Conservation (phyloP, 92 coral and sea anemone species). For the Heliopora coerulea region DNA sequence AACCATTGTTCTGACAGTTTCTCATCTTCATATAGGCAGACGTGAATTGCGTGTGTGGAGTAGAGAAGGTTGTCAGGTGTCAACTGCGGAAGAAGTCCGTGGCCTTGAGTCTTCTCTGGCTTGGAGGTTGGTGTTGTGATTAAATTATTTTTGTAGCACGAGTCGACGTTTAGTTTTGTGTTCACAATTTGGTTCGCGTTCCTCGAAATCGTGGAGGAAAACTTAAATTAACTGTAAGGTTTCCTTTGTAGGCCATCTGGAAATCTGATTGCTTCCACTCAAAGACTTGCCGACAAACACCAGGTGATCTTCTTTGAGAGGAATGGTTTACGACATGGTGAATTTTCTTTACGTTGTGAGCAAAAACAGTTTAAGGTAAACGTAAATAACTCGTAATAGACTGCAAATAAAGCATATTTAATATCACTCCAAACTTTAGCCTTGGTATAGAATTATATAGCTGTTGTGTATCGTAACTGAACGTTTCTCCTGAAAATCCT, state of each 20-base stretch:
- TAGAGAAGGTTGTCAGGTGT: constrained; percentile 82
- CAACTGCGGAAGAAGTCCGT: constrained; percentile 79
- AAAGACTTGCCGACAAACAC: constrained; percentile 78
- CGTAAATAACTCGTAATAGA: too few relatives aligned
- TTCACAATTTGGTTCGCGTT: neutral
- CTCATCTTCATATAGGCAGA: constrained; percentile 53
- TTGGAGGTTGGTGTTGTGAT: constrained; percentile 71
- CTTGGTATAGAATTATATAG: too few relatives aligned
- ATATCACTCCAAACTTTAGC: too few relatives aligned
- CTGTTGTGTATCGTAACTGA: too few relatives aligned
- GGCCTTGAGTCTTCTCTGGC: constrained; percentile 77
- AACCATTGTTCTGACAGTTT: too few relatives aligned
- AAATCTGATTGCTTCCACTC: constrained; percentile 85
- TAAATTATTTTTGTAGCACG: too few relatives aligned
- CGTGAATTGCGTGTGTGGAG: constrained; percentile 82
- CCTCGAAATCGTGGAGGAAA: too few relatives aligned
- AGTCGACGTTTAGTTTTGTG: too few relatives aligned
- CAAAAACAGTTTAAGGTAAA: constrained; percentile 71
- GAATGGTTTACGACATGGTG: constrained; percentile 97
- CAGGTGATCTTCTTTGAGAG: constrained; percentile 92
- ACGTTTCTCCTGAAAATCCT: neutral
- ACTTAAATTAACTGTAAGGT: neutral
- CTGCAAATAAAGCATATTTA: too few relatives aligned
- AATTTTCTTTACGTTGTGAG: constrained; percentile 74
- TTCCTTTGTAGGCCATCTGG: constrained; percentile 78